phyloP scores from a whole-genome alignment of 2,797 vertebrate species.

The Myripristis murdjan region DNA sequence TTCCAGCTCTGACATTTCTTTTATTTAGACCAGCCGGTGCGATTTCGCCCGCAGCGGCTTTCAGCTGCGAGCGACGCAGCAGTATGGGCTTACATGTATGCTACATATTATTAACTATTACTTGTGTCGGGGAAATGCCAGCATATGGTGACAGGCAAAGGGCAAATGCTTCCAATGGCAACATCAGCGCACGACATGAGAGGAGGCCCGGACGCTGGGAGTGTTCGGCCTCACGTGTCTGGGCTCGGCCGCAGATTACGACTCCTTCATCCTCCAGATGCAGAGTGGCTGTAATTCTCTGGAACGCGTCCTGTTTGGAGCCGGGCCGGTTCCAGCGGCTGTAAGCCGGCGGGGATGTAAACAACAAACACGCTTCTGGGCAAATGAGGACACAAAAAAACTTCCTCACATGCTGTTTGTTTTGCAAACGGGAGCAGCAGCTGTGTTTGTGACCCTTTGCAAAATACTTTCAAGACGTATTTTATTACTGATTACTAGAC shows the following conservation, averaged over 20 bases:
- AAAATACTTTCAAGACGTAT: no score
- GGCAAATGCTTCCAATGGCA: background rate
- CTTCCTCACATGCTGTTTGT: no score
- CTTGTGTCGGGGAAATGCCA: slow-evolving; percentile 49
- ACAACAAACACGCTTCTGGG: slow-evolving; percentile 2
- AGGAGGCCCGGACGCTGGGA: background rate
- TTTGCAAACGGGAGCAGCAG: background rate
- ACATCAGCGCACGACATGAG: background rate
- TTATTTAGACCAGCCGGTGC: slow-evolving; percentile 5
- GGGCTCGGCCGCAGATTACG: slow-evolving; percentile 1
- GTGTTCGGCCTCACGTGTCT: slow-evolving; percentile 20
- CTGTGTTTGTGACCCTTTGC: no score
- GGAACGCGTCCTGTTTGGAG: slow-evolving; percentile 16
- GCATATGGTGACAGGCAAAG: slow-evolving; percentile 42
- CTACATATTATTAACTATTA: slow-evolving; percentile 25
- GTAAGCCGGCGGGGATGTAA: slow-evolving; percentile 9
- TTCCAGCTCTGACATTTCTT: slow-evolving; percentile 48
- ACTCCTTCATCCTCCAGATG: background rate
- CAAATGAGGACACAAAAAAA: background rate
- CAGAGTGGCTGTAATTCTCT: slow-evolving; percentile 1
- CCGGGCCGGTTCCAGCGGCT: background rate
- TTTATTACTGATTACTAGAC: no score
- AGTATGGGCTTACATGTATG: background rate
- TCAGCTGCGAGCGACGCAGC: background rate
- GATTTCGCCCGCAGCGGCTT: background rate